Evolutionary conservation across 2,113 vertebrate species (phyloP).

Genomic region (Dipodomys merriami): DNA sequence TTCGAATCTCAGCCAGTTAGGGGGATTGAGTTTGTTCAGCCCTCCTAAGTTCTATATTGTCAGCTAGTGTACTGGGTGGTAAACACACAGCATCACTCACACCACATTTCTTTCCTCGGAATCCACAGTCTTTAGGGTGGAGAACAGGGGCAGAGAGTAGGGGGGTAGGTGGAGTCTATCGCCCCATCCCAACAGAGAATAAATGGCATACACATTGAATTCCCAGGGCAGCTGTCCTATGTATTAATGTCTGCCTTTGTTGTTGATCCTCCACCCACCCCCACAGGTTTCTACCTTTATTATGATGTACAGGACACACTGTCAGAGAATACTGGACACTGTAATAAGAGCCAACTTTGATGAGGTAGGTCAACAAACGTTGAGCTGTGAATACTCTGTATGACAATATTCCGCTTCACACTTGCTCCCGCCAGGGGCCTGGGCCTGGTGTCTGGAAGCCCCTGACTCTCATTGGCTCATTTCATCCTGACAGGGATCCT

Average conservation of each 20-base stretch:
- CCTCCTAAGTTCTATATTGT: background rate
- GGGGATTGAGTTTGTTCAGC: background rate
- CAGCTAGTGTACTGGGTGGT: background rate
- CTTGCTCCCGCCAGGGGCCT: background rate
- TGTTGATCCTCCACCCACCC: slow-evolving; percentile 30
- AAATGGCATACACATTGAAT: background rate
- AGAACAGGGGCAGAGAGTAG: background rate
- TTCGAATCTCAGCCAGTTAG: background rate
- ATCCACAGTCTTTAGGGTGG: background rate
- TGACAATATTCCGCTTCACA: background rate
- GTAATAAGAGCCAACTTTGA: slow-evolving; percentile 99
- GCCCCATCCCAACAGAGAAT: background rate
- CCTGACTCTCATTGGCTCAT: background rate
- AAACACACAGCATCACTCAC: rapidly evolving
- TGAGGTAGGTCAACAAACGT: slow-evolving; percentile 88
- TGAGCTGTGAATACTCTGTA: background rate
- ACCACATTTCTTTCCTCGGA: background rate
- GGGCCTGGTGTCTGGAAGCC: background rate
- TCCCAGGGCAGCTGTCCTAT: background rate
- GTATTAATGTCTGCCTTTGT: slow-evolving; percentile 54
- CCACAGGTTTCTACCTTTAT: slow-evolving; percentile 98
- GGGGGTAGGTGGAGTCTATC: background rate
- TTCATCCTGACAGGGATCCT: background rate
- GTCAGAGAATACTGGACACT: slow-evolving; percentile 99
- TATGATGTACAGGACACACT: slow-evolving; percentile 99